These are phyloP conservation scores for Megamerina dolium DNA, from an alignment of 2,888 invertebrate genomes.

Conservation along the genomic window DNA sequence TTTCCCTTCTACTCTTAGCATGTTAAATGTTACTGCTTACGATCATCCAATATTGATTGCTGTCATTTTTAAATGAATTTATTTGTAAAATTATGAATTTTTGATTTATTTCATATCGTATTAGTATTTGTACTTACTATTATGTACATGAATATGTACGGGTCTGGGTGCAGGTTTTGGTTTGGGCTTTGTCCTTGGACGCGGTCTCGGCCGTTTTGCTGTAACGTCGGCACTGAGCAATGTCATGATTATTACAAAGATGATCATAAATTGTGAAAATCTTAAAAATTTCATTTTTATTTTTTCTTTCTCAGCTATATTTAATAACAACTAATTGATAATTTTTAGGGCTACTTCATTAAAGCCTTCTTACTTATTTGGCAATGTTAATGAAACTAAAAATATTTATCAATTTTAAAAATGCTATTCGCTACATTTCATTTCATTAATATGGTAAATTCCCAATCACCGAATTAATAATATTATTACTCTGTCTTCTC, in stretches of 20 bases:
- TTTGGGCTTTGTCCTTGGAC: constrained; percentile 7
- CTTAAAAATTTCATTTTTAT: constrained; percentile 11
- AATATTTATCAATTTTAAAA: no score
- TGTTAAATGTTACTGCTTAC: no score
- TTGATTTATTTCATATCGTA: neutral
- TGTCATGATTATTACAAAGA: constrained; percentile 9
- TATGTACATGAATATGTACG: neutral
- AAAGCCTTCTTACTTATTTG: no score
- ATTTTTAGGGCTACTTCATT: no score
- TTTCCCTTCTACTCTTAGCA: no score
- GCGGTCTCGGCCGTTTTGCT: constrained; percentile 1
- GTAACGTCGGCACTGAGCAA: constrained; percentile 10
- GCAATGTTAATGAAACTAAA: no score
- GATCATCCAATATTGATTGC: neutral
- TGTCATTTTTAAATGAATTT: neutral
- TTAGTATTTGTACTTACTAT: constrained; percentile 7
- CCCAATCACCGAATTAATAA: no score
- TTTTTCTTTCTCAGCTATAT: no score
- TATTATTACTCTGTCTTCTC: no score
- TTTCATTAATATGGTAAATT: no score
- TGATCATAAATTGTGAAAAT: constrained; percentile 4
- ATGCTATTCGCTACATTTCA: no score
- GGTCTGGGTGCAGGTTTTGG: constrained; percentile 4
- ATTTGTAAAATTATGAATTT: neutral
- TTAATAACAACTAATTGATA: no score